Base-by-base conservation (phyloP, 2,797 vertebrate species). In the Cossypha niveicapilla region DNA sequence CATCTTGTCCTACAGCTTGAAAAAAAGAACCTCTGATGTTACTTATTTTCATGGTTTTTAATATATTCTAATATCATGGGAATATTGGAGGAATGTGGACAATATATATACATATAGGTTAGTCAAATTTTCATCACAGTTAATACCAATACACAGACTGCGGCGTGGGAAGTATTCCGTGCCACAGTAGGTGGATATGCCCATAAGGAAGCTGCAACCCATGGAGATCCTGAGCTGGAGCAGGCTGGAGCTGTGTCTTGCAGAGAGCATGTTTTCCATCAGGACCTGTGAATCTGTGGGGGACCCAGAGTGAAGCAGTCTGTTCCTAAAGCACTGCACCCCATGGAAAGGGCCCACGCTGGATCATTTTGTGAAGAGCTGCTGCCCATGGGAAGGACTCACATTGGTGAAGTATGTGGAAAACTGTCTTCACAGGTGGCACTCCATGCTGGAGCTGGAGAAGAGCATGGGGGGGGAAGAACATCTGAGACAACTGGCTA, bases 401-500 rank as follows among this genome's bases (percentile, higher is more conserved):
- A 61, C 4, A 1, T 0, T 45, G 15, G 8, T 61, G 37, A 71
- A 16, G 13, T 28, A 18, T 5, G 4, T 18, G 18, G 11, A 66
- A 13, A 15, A 11, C 17, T 70, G 7, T 32, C 13, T 30, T 17
- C 10, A 6, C 19, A 28, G 53, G 6, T 28, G 19, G 37, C 10
- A 37, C 4, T 4, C 4, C 1, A 11, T 5, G 1, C 4, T 68
- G 17, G 12, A 72, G 30, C 6, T 47, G 7, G 6, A 21, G 30
- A 80, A 35, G 7, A 42, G 6, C 1, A 1, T 5, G 34, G 84
- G 7, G 5, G 58, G 5, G 10, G 68, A 53, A 22, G 13, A 76
- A 24, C 0, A 4, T 5, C 54, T 72, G 15, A 56, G 25, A 41
- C 0, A 1, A 56, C 3, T 2, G 35, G 3, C 18, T 44, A 8